Percentiles rank a stretch among this genome's conserved stretches.
Evolutionary conservation across 2,797 vertebrate species (phyloP).

Genomic region (Onychomys leucogaster): DNA sequence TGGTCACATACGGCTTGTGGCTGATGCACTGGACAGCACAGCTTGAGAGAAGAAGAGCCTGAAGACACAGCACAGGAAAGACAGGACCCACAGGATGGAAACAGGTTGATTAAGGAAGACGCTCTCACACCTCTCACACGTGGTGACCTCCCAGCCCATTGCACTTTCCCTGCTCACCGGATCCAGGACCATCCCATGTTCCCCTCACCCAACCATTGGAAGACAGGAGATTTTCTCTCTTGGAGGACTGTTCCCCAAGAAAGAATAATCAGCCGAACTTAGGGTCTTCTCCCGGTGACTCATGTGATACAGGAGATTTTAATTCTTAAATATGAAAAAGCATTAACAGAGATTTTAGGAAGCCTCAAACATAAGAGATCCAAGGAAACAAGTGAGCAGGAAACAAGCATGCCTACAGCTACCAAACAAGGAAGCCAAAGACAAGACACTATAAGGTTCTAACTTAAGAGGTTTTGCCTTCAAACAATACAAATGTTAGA

Average conservation of each 20-base stretch:
- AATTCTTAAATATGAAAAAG: conserved; percentile 13
- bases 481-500: background rate
- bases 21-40: rapidly evolving
- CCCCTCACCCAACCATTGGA: background rate
- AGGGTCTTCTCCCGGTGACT: background rate
- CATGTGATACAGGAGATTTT: background rate
- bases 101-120: rapidly evolving
- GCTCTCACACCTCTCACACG: background rate
- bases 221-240: background rate
- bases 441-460: background rate
- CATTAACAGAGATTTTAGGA: background rate
- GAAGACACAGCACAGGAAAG: background rate
- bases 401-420: background rate
- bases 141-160: background rate
- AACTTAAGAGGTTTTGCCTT: background rate
- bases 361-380: background rate
- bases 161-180: no score
- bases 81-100: background rate
- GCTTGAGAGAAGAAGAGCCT: background rate
- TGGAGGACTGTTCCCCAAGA: background rate
- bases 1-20: background rate
- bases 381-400: background rate
- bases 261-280: background rate
- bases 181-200: background rate
- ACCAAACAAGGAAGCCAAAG: background rate